Percentiles rank a stretch among this genome's conserved stretches.
These are phyloP conservation scores for Lophotriccus pileatus DNA, from an alignment of 2,797 vertebrate genomes.

Conservation along the genomic window DNA sequence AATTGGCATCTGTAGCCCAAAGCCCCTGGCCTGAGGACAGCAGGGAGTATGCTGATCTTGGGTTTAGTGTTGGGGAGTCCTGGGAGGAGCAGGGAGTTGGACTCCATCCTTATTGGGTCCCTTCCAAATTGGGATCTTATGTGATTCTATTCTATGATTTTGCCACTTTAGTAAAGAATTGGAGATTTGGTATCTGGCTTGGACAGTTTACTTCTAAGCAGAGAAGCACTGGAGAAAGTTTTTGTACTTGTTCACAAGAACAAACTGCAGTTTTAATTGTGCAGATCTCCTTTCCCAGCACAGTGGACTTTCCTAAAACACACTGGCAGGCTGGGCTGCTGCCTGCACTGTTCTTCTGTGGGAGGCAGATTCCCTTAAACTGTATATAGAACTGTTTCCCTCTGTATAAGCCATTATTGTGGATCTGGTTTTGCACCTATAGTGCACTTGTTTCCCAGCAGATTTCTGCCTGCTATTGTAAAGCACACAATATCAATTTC, in stretches of 20 bases:
- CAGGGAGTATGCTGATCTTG: neutral
- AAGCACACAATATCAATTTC: neutral
- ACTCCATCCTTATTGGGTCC: fast-evolving
- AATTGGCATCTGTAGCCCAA: neutral
- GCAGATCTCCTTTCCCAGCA: neutral
- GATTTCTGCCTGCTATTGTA: neutral
- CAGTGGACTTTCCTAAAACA: fast-evolving
- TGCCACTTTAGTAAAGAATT: neutral
- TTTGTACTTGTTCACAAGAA: neutral
- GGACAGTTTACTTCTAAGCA: neutral
- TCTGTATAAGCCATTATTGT: neutral
- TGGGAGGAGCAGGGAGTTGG: neutral
- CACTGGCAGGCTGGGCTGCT: neutral
- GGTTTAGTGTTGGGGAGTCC: fast-evolving
- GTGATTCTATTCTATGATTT: neutral
- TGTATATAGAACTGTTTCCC: neutral
- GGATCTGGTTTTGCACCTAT: neutral
- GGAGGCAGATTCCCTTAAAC: neutral
- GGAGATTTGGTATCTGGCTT: neutral
- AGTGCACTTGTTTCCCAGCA: neutral
- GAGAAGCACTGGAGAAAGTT: neutral
- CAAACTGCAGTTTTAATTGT: neutral
- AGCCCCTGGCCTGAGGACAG: neutral
- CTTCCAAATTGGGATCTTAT: neutral
- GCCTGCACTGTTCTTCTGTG: neutral